Evolutionary conservation across 64 coral and sea anemone species (phyloP), one percentile per base, ranked within the genome.

Genomic region (Montipora efflorescens): DNA sequence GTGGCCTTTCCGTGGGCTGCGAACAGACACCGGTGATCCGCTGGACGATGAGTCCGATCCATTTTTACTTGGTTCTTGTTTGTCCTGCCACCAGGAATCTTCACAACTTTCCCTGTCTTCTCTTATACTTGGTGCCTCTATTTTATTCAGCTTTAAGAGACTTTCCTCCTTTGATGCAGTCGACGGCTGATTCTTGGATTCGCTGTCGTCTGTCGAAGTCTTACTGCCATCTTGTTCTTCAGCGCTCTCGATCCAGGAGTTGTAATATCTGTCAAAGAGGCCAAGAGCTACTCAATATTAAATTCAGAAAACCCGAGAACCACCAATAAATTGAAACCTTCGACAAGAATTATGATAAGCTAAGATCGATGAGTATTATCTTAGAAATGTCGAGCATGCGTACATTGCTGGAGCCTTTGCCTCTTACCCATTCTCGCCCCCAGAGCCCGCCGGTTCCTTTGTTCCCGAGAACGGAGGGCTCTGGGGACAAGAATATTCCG

Each of bases 171-270:
- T 76, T 67, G 88, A 90, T 6, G 68, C 83, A 73, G 77, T 5
- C 48, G 79, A 44, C 47, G 88, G 73, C 16, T 10, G n/a, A n/a
- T 59, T 80, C 66, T 28, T 8, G 51, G 36, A 43, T 45, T 20
- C 21, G 15, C 82, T 77, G 6, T 50, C 59, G 5, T 25, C 58
- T 28, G 83, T 59, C 46, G 45, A 64, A 23, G 43, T 59, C 19
- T 74, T 93, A 16, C 83, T 94, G 3, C 48, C n/a, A 50, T 99
- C 92, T 49, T 81, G 88, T 67, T 99, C 98, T 12, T 98, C 98
- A 44, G 95, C 85, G 4, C 78, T 82, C 62, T 99, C 98, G 4
- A 99, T 91, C 97, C 97, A 99, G 14, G 97, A 96, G 78, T 99
- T 96, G 92, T 99, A 99, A 81, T 99, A 99, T 53, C 97, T 99